A percentile compares a stretch with the other conserved stretches of the same genome.
Evolutionary conservation across 1,140 invertebrate genomes (phyloP).

Genomic region (Pachypsylla venusta): DNA sequence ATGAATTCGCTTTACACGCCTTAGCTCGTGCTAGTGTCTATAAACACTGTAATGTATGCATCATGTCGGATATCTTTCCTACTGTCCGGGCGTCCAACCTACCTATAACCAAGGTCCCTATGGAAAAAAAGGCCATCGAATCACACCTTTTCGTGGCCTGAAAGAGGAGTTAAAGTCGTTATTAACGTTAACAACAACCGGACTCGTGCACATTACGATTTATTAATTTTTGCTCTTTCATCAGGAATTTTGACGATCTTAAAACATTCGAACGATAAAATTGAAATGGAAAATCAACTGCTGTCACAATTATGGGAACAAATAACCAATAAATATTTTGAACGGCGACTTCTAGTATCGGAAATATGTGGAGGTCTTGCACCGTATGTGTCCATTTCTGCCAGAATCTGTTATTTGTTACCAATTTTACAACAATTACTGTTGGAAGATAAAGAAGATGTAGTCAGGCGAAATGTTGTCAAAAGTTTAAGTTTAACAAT

Average conservation of each 20-base stretch:
- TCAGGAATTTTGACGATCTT: not conserved
- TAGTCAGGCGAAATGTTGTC: constrained; percentile 44
- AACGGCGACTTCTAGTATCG: constrained; percentile 50
- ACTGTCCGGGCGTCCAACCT: no score
- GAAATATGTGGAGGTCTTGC: constrained; percentile 56
- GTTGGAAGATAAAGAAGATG: constrained; percentile 49
- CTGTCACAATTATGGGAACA: constrained; percentile 67
- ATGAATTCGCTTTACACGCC: no score
- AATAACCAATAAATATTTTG: constrained; percentile 53
- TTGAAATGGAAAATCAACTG: constrained; percentile 46
- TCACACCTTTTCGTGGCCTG: no score
- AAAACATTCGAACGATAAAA: constrained; percentile 33
- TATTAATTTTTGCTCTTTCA: no score
- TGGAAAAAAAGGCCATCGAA: no score
- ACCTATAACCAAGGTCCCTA: no score
- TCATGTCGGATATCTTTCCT: no score
- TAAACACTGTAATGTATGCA: no score
- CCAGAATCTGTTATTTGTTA: constrained; percentile 51
- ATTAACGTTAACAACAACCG: no score
- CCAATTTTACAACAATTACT: constrained; percentile 63
- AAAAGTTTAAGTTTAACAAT: constrained; percentile 47
- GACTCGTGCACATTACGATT: no score
- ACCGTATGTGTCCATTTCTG: constrained; percentile 50
- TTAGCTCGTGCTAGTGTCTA: no score
- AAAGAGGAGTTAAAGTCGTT: no score